Percentiles rank a stretch among this genome's conserved stretches.
Conservation (phyloP, 2,888 invertebrate species). For the Pogonocherus hispidulus region DNA sequence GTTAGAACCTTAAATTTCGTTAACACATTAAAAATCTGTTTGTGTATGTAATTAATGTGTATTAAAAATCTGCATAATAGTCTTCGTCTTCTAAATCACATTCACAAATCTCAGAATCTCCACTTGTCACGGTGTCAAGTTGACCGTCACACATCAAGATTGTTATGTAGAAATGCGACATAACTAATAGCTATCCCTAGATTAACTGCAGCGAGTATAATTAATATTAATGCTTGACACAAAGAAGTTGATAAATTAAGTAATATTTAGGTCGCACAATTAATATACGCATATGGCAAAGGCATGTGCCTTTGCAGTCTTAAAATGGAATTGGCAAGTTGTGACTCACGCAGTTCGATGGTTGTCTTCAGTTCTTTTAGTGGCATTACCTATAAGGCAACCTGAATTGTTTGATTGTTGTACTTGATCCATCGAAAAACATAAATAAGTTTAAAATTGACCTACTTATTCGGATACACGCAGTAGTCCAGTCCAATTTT, state of each 20-base stretch:
- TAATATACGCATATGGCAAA: constrained; percentile 33
- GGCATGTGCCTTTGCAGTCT: constrained; percentile 33
- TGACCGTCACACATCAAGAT: background rate
- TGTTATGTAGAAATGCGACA: background rate
- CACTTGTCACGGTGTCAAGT: background rate
- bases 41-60: constrained; percentile 9
- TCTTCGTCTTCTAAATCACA: background rate
- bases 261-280: constrained; percentile 37
- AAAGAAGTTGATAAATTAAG: constrained; percentile 27
- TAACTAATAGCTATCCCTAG: constrained; percentile 8
- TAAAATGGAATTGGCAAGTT: constrained; percentile 36
- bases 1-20: background rate
- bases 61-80: no score
- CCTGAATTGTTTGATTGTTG: background rate
- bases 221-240: constrained; percentile 14
- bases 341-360: constrained; percentile 23
- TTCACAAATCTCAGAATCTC: constrained; percentile 2
- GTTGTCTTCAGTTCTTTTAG: constrained; percentile 19
- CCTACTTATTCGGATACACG: background rate
- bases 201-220: background rate
- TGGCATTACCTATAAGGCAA: background rate
- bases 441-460: background rate
- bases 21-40: background rate
- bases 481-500: no score
- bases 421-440: constrained; percentile 1